A percentile compares a stretch with the other conserved stretches of the same genome.
These are phyloP conservation scores for Caenorhabditis parvicauda DNA, from an alignment of 2,888 invertebrate genomes.

Conservation along the genomic window DNA sequence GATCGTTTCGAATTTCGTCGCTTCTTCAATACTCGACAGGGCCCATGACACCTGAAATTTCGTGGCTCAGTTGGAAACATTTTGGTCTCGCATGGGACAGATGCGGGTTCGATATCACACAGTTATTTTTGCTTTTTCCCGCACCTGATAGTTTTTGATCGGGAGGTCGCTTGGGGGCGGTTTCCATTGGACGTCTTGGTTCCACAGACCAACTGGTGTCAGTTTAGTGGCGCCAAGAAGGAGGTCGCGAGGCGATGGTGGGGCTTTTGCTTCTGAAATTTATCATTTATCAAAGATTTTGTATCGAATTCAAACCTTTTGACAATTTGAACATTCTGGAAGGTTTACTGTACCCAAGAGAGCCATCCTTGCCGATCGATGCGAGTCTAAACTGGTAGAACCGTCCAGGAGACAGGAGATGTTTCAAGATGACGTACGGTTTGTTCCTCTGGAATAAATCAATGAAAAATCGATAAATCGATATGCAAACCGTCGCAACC, in stretches of 20 bases:
- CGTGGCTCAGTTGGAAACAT: neutral
- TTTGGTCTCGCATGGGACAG: neutral
- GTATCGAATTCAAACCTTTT: constrained; percentile 25
- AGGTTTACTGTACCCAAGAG: constrained; percentile 61
- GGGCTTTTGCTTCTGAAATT: constrained; percentile 48
- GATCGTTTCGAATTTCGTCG: constrained; percentile 34
- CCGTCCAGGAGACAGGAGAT: constrained; percentile 57
- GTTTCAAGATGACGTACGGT: constrained; percentile 60
- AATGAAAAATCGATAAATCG: neutral
- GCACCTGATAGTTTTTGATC: constrained; percentile 55
- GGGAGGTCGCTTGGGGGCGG: constrained; percentile 59
- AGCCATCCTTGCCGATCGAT: constrained; percentile 61
- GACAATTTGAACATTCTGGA: constrained; percentile 54
- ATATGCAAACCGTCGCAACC: constrained; percentile 41
- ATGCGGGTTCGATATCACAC: neutral
- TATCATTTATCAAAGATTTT: neutral
- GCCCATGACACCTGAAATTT: constrained; percentile 39
- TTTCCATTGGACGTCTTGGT: constrained; percentile 47
- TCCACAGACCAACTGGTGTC: constrained; percentile 35
- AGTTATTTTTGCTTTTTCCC: neutral
- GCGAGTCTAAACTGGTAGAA: constrained; percentile 61
- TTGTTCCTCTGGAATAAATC: constrained; percentile 53
- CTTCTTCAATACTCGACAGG: constrained; percentile 26
- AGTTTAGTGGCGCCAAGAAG: constrained; percentile 34
- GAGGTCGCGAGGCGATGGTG: constrained; percentile 48